Conservation (phyloP, 2,113 vertebrate species). For the Seriola aureovittata region DNA sequence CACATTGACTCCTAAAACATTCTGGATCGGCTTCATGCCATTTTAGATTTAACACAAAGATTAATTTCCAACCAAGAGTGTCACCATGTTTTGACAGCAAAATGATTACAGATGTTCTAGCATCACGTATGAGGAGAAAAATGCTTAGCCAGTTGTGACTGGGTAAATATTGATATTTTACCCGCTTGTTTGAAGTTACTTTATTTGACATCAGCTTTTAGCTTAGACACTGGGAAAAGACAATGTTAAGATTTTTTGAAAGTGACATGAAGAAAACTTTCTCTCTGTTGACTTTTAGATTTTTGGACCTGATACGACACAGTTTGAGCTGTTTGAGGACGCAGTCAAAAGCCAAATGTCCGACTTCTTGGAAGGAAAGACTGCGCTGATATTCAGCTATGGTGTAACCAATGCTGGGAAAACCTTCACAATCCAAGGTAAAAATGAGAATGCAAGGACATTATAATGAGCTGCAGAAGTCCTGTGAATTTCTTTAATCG, state of each 20-base stretch:
- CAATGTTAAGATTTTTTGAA: no score
- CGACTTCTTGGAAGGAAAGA: constrained; percentile 86
- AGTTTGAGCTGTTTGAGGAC: constrained; percentile 87
- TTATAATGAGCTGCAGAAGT: not conserved
- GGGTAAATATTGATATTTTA: not conserved
- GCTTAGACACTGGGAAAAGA: no score
- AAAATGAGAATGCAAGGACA: not conserved
- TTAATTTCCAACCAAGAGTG: not conserved
- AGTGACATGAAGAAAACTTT: not conserved
- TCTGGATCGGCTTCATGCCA: not conserved
- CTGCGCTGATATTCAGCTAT: constrained; percentile 90
- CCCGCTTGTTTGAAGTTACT: no score
- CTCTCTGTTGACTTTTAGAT: constrained; percentile 79
- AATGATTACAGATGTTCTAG: not conserved
- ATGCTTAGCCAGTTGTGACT: no score
- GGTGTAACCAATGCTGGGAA: constrained; percentile 94
- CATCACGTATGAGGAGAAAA: no score
- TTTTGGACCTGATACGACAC: constrained; percentile 87
- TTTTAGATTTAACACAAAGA: not conserved
- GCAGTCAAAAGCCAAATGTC: constrained; percentile 85
- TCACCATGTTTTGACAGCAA: not conserved
- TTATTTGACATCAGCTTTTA: no score
- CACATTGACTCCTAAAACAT: not conserved
- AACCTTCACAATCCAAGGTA: constrained; percentile 93
- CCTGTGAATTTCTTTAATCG: fast-evolving